phyloP scores from a whole-genome alignment of 2,113 vertebrate species.

The Uria lomvia region DNA sequence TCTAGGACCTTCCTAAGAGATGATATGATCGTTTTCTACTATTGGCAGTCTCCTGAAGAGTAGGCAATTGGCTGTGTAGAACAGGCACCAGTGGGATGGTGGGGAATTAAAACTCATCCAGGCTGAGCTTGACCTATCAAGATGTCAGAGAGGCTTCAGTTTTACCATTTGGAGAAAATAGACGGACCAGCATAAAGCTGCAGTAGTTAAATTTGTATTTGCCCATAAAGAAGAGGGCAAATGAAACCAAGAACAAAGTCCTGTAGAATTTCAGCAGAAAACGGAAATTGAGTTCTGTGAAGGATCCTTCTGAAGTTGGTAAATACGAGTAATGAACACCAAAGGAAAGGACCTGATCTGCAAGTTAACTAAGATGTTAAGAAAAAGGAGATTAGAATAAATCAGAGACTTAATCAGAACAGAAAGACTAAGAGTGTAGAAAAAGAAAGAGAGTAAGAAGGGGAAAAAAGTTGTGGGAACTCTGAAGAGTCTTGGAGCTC shows the following conservation, averaged over 20 bases:
- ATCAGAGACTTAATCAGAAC: background rate
- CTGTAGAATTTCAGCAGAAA: background rate
- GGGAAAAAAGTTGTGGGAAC: background rate
- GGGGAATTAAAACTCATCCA: background rate
- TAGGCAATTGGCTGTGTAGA: background rate
- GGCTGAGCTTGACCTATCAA: background rate
- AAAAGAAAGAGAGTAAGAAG: background rate
- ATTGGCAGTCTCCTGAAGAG: background rate
- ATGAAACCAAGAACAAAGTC: background rate
- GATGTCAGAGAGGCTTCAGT: background rate
- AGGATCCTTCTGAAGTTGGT: background rate
- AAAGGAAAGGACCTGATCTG: background rate
- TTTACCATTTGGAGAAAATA: background rate
- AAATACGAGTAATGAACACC: background rate
- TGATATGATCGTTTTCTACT: background rate
- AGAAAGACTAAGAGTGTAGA: background rate
- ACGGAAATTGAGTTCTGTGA: background rate
- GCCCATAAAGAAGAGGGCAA: background rate
- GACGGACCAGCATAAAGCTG: background rate
- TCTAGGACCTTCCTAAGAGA: background rate
- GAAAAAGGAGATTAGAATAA: background rate
- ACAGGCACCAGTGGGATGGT: background rate
- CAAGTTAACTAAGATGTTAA: background rate
- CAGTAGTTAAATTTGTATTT: background rate
- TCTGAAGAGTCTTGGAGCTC: background rate